Evolutionary conservation across 2,888 invertebrate species (phyloP).

Genomic region (Diadromus collaris): DNA sequence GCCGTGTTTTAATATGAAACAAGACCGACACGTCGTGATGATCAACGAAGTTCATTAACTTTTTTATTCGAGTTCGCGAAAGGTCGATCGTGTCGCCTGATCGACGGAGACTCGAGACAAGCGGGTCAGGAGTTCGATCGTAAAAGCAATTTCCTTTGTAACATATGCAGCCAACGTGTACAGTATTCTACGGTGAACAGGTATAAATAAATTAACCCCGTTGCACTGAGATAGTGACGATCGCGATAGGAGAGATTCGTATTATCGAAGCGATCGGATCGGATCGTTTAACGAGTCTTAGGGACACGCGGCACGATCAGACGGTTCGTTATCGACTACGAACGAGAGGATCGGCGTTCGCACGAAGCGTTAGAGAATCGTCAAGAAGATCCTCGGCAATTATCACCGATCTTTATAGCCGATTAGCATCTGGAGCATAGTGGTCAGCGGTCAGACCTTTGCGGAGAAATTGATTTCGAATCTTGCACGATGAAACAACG

Average conservation of each 20-base stretch:
- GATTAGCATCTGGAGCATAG: slow-evolving; percentile 52
- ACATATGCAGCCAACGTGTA: slow-evolving; percentile 15
- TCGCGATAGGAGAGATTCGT: slow-evolving; percentile 28
- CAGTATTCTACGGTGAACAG: not conserved
- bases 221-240: slow-evolving; percentile 24
- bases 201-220: slow-evolving; percentile 31
- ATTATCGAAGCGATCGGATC: slow-evolving; percentile 50
- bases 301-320: slow-evolving; percentile 50
- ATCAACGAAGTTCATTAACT: slow-evolving; percentile 38
- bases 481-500: slow-evolving; percentile 36
- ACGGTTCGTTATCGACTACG: slow-evolving; percentile 21
- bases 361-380: slow-evolving; percentile 23
- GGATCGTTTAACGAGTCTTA: slow-evolving; percentile 52
- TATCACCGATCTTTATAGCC: slow-evolving; percentile 43
- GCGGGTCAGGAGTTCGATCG: slow-evolving; percentile 28
- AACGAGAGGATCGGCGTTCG: slow-evolving; percentile 5
- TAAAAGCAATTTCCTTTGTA: slow-evolving; percentile 42
- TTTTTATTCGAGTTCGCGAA: slow-evolving; percentile 34
- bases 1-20: not conserved
- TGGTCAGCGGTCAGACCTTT: not conserved
- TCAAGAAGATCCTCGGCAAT: slow-evolving; percentile 47
- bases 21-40: not conserved
- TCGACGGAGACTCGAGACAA: slow-evolving; percentile 7
- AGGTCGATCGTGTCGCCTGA: slow-evolving; percentile 43
- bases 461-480: slow-evolving; percentile 18